Evolutionary conservation across 2,113 vertebrate genomes (phyloP), one percentile per base, ranked within the genome.

Genomic region (Excalfactoria chinensis): DNA sequence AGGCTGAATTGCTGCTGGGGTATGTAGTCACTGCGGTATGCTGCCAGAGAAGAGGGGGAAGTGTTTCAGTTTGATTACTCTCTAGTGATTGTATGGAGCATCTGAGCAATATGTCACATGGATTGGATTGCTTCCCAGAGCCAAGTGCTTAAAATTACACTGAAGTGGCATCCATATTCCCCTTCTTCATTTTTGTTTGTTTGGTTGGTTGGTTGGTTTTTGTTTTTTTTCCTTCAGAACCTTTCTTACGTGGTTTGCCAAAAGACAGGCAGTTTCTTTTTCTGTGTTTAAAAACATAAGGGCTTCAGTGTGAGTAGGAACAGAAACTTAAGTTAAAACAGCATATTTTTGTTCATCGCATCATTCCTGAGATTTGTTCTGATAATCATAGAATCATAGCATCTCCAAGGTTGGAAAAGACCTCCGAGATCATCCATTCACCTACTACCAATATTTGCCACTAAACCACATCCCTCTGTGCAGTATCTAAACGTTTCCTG

Each of bases 111-210:
- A n/a, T 41, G 64, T 86, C 81, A 92, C 55, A 67, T 0, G 11
- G 56, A 35, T 40, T 90, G 86, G 84, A 74, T 67, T 84, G 72
- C 83, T 92, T 90, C 60, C 79, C 73, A 56, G 58, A 84, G 62
- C 73, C 70, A 56, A 90, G 46, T 77, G 79, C 88, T 81, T 70
- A 22, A 71, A 74, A 37, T 72, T 20, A 40, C 35, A 86, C 55
- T 90, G 88, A 74, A 93, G 46, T 88, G 64, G 64, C 72, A 88
- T 69, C 69, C 67, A 25, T 90, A 80, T 83, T 76, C 72, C 41
- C 76, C 72, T 64, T 83, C 88, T 86, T 83, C 53, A 30, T 86
- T 26, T 60, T 59, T 34, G 23, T 59, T 59, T 34, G 23, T 34
- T 60, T 35, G 34, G n/a, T 37, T n/a, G n/a, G n/a, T n/a, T n/a